A percentile compares a stretch with the other conserved stretches of the same genome.
Evolutionary conservation across 2,888 invertebrate genomes (phyloP).

Genomic region (Scaptodrosophila latifasciaeformis): DNA sequence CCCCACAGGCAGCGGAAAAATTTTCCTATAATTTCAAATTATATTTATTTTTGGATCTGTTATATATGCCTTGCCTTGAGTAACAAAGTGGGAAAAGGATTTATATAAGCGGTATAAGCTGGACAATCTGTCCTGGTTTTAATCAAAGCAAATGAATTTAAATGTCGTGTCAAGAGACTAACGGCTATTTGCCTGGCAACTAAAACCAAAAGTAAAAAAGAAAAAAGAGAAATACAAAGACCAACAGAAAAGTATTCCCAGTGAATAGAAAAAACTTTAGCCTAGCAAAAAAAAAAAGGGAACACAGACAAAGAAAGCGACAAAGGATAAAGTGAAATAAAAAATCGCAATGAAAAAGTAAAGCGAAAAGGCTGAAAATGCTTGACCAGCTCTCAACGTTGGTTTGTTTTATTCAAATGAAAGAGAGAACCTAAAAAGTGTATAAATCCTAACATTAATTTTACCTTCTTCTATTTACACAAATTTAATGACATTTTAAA

Average conservation of each 20-base stretch:
- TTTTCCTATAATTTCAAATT: too few species aligned
- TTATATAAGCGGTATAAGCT: conserved; percentile 12
- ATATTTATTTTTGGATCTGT: too few species aligned
- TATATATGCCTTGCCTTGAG: too few species aligned
- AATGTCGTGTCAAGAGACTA: conserved; percentile 63
- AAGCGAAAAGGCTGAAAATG: conserved; percentile 17
- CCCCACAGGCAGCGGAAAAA: too few species aligned
- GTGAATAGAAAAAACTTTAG: conserved; percentile 30
- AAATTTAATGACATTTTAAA: conserved; percentile 69
- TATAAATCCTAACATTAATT: too few species aligned
- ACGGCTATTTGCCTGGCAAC: conserved; percentile 60
- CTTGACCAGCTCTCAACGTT: conserved; percentile 44
- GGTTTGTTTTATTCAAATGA: conserved; percentile 64
- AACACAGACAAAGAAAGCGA: conserved; percentile 22
- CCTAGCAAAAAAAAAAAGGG: conserved; percentile 30
- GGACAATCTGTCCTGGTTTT: conserved; percentile 40
- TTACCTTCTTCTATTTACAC: conserved; percentile 65
- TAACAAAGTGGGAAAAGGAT: too few species aligned
- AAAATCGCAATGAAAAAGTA: conserved; percentile 12
- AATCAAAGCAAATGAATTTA: conserved; percentile 67
- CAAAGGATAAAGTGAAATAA: conserved; percentile 12
- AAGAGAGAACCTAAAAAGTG: conserved; percentile 65
- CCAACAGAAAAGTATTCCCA: neutral
- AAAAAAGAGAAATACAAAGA: neutral
- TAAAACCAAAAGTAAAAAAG: conserved; percentile 35